Conservation (phyloP, 2,113 vertebrate genomes). For the Tupaia chinensis region DNA sequence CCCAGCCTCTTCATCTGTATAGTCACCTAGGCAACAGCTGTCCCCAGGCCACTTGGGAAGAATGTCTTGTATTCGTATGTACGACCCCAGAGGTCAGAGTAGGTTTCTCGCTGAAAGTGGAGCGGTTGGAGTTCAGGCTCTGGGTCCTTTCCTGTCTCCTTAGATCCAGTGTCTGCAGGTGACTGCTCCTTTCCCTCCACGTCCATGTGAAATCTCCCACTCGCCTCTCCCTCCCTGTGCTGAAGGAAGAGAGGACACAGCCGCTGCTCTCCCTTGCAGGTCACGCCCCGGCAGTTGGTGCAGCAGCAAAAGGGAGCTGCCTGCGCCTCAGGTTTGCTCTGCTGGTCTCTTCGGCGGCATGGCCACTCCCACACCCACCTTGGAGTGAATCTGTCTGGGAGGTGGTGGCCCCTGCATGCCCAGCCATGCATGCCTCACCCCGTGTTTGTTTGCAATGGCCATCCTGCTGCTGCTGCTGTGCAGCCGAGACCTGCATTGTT, state of each 20-base stretch:
- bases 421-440: too few relatives aligned
- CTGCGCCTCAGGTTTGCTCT: neutral
- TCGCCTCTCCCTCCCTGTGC: neutral
- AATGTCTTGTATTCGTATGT: neutral
- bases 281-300: neutral
- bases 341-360: neutral
- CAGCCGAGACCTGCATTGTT: constrained; percentile 89
- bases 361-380: neutral
- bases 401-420: neutral
- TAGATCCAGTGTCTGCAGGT: neutral
- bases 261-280: neutral
- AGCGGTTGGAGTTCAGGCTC: neutral
- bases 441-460: constrained; percentile 67
- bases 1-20: neutral
- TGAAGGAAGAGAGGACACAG: neutral
- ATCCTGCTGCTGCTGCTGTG: constrained; percentile 89
- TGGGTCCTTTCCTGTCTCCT: neutral
- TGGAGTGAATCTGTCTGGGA: neutral
- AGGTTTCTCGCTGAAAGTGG: too few relatives aligned
- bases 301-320: neutral
- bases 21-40: neutral
- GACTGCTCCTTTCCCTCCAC: neutral
- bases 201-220: neutral
- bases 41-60: neutral
- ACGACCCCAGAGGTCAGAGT: neutral